Base-by-base conservation (phyloP, 2,797 vertebrate genomes). In the Taeniopygia guttata region DNA sequence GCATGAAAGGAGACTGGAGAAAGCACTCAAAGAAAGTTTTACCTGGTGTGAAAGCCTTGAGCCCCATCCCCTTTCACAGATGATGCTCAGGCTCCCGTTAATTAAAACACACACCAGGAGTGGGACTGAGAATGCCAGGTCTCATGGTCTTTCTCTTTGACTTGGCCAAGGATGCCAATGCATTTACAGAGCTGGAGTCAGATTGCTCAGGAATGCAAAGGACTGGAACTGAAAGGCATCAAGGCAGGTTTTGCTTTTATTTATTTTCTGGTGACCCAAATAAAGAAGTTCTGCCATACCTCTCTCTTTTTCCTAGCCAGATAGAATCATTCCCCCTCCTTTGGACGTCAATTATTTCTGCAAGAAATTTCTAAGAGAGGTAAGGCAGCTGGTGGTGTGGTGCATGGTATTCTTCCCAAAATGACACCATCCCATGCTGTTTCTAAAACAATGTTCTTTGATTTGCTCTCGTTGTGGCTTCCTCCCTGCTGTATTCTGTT, bases 1-100 rank as follows among this genome's bases (percentile, higher is more conserved):
- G 58, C 55, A 29, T 62, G 75, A 94, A 95, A 94, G 87, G 80
- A 92, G 82, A 67, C 89, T 92, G 70, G 78, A 90, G 36, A 38
- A 38, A 92, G 70, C 67, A 84, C 72, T 94, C 93, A 82, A 43
- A 81, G 38, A 92, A 95, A 97, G 92, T 97, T 97, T 93, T 89
- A 87, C 83, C 93, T 95, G 84, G 38, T 96, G 52, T 93, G 88
- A 96, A 97, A 83, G 73, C 82, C 79, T 73, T 1, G 4, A 96
- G 64, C 60, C 78, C 79, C 56, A 81, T 91, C n/a, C 76, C 40
- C 67, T 94, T 91, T 96, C 94, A 27, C 84, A 89, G 93, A 59
- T 94, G 93, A 93, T 95, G 94, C 34, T 55, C 55, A 80, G 51
- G 58, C 69, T 94, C 59, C 54, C 7, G 0, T 84, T 94, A 87